These are phyloP conservation scores for Scaptomyza tumidula DNA, from an alignment of 2,888 invertebrate genomes.

Conservation along the genomic window DNA sequence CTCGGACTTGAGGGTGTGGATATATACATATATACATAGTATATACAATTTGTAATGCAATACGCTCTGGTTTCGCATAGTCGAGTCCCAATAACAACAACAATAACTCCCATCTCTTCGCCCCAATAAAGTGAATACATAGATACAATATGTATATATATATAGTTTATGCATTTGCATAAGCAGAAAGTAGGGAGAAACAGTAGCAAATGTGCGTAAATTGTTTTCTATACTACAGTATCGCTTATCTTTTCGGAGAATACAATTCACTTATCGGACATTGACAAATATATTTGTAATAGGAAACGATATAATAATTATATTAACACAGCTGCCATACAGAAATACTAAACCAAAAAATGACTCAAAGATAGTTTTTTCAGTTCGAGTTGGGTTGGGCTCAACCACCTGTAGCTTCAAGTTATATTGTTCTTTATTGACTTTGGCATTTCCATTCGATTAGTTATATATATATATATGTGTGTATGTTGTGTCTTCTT, in stretches of 20 bases:
- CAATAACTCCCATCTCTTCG: conserved; percentile 7
- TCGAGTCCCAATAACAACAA: conserved; percentile 11
- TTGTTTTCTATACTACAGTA: conserved; percentile 3
- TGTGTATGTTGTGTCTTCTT: conserved; percentile 8
- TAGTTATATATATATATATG: conserved; percentile 13
- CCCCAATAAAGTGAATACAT: conserved; percentile 2
- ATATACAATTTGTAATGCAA: conserved; percentile 78
- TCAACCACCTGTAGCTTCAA: conserved; percentile 30
- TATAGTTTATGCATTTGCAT: background rate
- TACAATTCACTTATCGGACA: conserved; percentile 51
- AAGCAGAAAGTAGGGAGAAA: conserved; percentile 15
- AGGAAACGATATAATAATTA: conserved; percentile 13
- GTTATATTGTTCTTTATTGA: conserved; percentile 5
- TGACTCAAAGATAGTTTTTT: conserved; percentile 6
- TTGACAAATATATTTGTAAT: conserved; percentile 26
- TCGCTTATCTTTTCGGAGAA: conserved; percentile 45
- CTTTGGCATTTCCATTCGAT: conserved; percentile 7
- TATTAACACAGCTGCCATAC: background rate
- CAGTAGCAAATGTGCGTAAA: conserved; percentile 10
- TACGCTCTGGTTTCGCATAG: conserved; percentile 71
- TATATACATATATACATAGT: background rate
- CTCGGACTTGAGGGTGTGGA: conserved; percentile 63
- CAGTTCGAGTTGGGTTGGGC: conserved; percentile 4
- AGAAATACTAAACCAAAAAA: conserved; percentile 2
- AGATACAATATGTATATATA: background rate